Evolutionary conservation across 1,140 invertebrate species (phyloP).

Genomic region (Platyscapa corneri): DNA sequence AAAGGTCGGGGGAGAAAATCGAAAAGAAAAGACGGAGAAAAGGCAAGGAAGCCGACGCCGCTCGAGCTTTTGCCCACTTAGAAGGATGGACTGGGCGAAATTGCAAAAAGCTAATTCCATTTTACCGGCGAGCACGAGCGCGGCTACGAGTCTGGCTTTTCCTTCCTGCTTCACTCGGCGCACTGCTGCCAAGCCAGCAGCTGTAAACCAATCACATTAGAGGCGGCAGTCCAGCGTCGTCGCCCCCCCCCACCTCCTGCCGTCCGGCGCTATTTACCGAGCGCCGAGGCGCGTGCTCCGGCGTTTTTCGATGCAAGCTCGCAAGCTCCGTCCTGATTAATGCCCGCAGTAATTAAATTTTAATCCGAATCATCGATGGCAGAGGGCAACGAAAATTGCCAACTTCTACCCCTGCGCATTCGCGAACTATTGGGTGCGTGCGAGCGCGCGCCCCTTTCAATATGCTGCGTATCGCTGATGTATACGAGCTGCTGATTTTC

Average conservation of each 20-base stretch:
- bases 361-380: conserved; percentile 66
- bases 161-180: neutral
- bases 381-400: conserved; percentile 1
- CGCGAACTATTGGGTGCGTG: conserved; percentile 48
- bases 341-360: conserved; percentile 65
- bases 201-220: conserved; percentile 70
- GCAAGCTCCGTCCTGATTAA: conserved; percentile 57
- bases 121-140: conserved; percentile 57
- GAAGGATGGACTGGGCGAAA: conserved; percentile 65
- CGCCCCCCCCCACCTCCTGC: neutral
- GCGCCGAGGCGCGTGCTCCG: neutral
- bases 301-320: conserved; percentile 38
- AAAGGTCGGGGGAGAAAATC: neutral
- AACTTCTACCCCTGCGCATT: conserved; percentile 30
- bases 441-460: conserved; percentile 36
- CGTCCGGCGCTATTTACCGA: neutral
- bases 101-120: conserved; percentile 70
- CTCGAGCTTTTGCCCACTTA: conserved; percentile 59
- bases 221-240: conserved; percentile 47
- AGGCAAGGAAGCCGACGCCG: conserved; percentile 6
- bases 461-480: neutral
- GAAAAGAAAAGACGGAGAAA: conserved; percentile 30
- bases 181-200: conserved; percentile 51
- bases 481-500: conserved; percentile 29
- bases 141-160: conserved; percentile 59